Evolutionary conservation across 2,113 vertebrate species (phyloP).

Genomic region (Silurus asotus): DNA sequence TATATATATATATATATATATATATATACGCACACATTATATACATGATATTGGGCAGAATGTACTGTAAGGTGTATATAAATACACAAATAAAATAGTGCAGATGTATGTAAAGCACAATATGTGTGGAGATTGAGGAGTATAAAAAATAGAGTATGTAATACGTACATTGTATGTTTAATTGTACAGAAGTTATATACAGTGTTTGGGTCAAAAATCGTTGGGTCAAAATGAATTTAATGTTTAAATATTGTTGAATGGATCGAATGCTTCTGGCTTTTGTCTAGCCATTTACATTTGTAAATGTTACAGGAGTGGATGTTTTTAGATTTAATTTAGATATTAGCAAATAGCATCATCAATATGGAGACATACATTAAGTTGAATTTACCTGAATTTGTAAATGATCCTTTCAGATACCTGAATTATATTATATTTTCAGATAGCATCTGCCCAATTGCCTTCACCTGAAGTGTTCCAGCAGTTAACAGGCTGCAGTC

Average conservation of each 20-base stretch:
- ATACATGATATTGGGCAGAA: no score
- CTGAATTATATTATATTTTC: neutral
- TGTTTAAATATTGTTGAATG: conserved; percentile 8
- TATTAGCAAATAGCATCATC: neutral
- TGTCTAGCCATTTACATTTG: neutral
- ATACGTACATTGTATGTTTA: no score
- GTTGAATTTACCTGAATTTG: neutral
- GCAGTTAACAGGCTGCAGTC: neutral
- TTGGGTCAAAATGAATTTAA: neutral
- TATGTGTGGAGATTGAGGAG: no score
- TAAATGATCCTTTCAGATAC: neutral
- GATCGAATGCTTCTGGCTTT: neutral
- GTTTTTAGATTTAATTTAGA: neutral
- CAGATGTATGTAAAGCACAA: no score
- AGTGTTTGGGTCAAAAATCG: neutral
- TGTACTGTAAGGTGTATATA: no score
- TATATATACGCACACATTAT: no score
- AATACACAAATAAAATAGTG: no score
- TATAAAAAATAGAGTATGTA: no score
- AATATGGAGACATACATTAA: neutral
- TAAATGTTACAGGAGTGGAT: neutral
- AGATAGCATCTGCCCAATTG: neutral
- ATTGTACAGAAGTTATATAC: no score
- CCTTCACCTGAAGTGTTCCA: neutral
- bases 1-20: no score